Evolutionary conservation across 2,888 invertebrate genomes (phyloP).

Genomic region (Acanthococcus lagerstroemiae): DNA sequence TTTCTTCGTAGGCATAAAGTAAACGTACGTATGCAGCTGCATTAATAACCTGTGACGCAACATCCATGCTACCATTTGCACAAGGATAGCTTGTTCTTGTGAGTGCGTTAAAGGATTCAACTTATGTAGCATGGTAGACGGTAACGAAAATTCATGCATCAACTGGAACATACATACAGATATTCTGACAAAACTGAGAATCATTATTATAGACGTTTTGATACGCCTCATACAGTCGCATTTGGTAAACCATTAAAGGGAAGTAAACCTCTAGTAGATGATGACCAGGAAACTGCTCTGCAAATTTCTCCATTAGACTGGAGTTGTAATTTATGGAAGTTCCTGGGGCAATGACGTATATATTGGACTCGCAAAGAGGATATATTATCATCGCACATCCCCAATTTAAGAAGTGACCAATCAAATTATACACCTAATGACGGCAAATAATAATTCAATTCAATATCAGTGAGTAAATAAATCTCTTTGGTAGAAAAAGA

Average conservation of each 20-base stretch:
- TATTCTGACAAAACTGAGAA: not conserved
- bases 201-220: no score
- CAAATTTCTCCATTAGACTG: conserved; percentile 68
- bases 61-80: conserved; percentile 88
- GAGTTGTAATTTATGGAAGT: conserved; percentile 66
- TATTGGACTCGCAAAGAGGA: conserved; percentile 90
- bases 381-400: conserved; percentile 95
- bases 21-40: conserved; percentile 88
- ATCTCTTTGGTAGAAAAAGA: no score
- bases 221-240: no score
- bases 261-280: conserved; percentile 56
- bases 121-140: conserved; percentile 59
- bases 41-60: conserved; percentile 74
- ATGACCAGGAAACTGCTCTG: conserved; percentile 69
- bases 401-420: conserved; percentile 93
- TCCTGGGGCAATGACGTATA: conserved; percentile 86
- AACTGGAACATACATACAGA: conserved; percentile 41
- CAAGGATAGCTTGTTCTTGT: conserved; percentile 50
- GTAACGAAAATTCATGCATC: conserved; percentile 68
- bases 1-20: conserved; percentile 59
- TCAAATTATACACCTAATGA: conserved; percentile 74
- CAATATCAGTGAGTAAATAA: no score
- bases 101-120: conserved; percentile 56
- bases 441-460: conserved; percentile 28
- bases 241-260: no score